Percentiles rank a stretch among this genome's conserved stretches.
These are phyloP conservation scores for Eupeodes luniger DNA, from an alignment of 2,888 invertebrate genomes.

Conservation along the genomic window DNA sequence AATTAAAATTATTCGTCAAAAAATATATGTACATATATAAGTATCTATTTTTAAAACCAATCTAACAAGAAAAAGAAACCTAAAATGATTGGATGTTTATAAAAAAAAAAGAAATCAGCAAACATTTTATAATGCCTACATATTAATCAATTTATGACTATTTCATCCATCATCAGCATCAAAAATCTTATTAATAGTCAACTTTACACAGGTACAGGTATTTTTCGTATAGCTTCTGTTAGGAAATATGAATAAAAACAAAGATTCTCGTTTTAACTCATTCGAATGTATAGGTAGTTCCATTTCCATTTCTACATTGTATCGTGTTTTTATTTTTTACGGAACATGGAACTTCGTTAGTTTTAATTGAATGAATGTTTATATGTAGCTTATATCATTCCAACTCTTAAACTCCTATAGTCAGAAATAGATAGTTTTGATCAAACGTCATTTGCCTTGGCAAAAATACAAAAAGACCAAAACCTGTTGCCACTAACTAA, in stretches of 20 bases:
- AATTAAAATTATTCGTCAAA: no score
- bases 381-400: conserved; percentile 5
- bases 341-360: conserved; percentile 10
- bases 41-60: no score
- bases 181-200: background rate
- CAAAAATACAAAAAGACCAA: background rate
- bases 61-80: no score
- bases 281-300: background rate
- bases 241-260: background rate
- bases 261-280: no score
- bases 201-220: background rate
- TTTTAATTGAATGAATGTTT: conserved; percentile 12
- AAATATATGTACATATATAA: no score
- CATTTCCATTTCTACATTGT: background rate
- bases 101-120: no score
- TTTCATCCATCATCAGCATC: conserved; percentile 5
- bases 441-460: conserved; percentile 59
- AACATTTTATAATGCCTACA: no score
- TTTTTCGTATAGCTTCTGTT: conserved; percentile 1
- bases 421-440: conserved; percentile 43
- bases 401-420: background rate
- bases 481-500: conserved; percentile 54
- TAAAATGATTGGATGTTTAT: no score
- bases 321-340: background rate
- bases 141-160: background rate